These are phyloP conservation scores for Megalopta genalis DNA, from an alignment of 1,140 invertebrate genomes.

Conservation along the genomic window DNA sequence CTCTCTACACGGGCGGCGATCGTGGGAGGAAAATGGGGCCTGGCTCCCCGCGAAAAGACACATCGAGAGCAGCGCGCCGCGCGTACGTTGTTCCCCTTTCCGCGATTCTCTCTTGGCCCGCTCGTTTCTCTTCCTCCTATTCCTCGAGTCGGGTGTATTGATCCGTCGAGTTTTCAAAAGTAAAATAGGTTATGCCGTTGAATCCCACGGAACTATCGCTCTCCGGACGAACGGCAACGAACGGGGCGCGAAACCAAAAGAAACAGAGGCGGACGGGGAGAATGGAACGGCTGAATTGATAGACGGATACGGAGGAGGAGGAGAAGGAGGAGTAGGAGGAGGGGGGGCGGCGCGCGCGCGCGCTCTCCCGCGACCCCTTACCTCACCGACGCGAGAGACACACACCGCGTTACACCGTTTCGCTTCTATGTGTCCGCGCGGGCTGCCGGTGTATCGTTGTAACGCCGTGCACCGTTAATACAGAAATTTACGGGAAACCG, in stretches of 20 bases:
- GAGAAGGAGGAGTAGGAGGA: too few species aligned
- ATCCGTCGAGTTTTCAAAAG: conserved; percentile 75
- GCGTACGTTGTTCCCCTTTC: conserved; percentile 73
- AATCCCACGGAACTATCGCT: conserved; percentile 48
- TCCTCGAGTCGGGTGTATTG: conserved; percentile 66
- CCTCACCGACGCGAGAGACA: too few species aligned
- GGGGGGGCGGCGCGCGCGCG: too few species aligned
- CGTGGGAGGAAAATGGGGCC: too few species aligned
- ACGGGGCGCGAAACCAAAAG: conserved; percentile 34
- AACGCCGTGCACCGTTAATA: neutral
- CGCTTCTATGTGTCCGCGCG: too few species aligned
- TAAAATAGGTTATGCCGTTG: conserved; percentile 71
- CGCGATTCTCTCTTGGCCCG: conserved; percentile 26
- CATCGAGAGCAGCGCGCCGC: conserved; percentile 60
- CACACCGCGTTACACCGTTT: too few species aligned
- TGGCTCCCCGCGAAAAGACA: conserved; percentile 18
- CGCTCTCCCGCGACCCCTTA: too few species aligned
- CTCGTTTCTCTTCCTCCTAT: conserved; percentile 38
- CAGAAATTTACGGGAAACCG: conserved; percentile 27
- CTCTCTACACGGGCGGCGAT: too few species aligned
- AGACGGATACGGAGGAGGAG: too few species aligned
- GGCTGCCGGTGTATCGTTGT: too few species aligned
- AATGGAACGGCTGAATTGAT: too few species aligned
- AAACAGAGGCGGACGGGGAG: too few species aligned
- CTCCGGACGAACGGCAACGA: conserved; percentile 3